Base-by-base conservation (phyloP, 2,113 vertebrate genomes). In the Ophiodon elongatus region DNA sequence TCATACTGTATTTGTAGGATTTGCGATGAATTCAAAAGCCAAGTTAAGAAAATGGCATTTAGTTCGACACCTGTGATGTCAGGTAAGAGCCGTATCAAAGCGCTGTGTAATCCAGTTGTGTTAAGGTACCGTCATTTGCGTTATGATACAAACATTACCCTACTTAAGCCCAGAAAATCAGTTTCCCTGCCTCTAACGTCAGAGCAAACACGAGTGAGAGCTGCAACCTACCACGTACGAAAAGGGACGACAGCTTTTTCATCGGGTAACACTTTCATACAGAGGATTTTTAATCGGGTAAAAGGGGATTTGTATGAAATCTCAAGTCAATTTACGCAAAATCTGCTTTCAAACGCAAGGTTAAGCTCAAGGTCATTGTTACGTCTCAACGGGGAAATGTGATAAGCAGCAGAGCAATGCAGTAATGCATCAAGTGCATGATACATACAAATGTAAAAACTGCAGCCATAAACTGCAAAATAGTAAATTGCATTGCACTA, bases 301-400 rank as follows among this genome's bases (percentile, higher is more conserved):
- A 72, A 66, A 74, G 37, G 45, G 54, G 57, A 84, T 86, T 64
- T 66, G n/a, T 80, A 69, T 62, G 57, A 86, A 76, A 86, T 85
- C 54, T 62, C 62, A 41, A 54, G 74, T 66, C 19, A 74, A 85
- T 84, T 78, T 56, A 80, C 64, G 56, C 68, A 72, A 76, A 45
- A 69, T 85, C 83, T 70, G 64, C 77, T 56, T 82, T 85, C 52
- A 75, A 76, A 80, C 41, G 74, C 78, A 86, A 83, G 78, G 85
- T 91, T 79, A 70, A 25, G 2, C 72, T 84, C 82, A 86, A 89
- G 89, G 89, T 91, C 88, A 83, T 88, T 90, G 64, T 41, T 43
- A 43, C 50, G 25, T 79, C 65, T 79, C 80, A 71, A 65, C 45
- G 7, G 35, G 25, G 47, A 33, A 52, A 70, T 35, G 14, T 57